Conservation (phyloP, 1,140 invertebrate genomes). For the Ladona fulva region DNA sequence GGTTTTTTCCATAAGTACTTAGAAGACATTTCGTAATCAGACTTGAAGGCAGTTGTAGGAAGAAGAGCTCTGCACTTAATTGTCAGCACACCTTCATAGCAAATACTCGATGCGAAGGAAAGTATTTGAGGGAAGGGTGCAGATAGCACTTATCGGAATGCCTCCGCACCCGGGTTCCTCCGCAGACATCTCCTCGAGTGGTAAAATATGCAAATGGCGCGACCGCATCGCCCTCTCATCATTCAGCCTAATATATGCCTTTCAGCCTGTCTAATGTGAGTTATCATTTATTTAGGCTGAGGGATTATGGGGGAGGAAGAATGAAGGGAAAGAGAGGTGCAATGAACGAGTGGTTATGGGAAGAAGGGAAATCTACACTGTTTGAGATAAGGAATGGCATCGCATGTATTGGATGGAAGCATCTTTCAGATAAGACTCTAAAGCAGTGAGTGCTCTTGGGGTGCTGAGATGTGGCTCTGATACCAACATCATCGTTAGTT, state of each 20-base stretch:
- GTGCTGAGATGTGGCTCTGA: too few relatives aligned
- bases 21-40: too few relatives aligned
- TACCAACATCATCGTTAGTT: too few relatives aligned
- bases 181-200: neutral
- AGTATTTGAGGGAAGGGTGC: too few relatives aligned
- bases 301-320: neutral
- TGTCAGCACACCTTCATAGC: too few relatives aligned
- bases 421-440: constrained; percentile 1
- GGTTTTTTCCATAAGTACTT: too few relatives aligned
- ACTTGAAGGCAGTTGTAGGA: too few relatives aligned
- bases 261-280: constrained; percentile 17
- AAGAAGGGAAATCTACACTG: constrained; percentile 13
- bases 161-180: neutral
- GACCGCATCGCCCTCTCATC: constrained; percentile 6
- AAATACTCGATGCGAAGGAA: too few relatives aligned
- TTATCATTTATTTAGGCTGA: constrained; percentile 15
- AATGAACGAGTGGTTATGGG: neutral
- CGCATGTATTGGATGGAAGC: neutral
- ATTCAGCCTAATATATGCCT: constrained; percentile 17
- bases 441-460: neutral
- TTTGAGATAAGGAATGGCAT: constrained; percentile 11
- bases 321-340: neutral
- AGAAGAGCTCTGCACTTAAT: too few relatives aligned
- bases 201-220: constrained; percentile 17
- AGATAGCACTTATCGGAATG: too few relatives aligned